A percentile compares a stretch with the other conserved stretches of the same genome.
Evolutionary conservation across 1,140 invertebrate genomes (phyloP).

Genomic region (Pseudoatta argentina): DNA sequence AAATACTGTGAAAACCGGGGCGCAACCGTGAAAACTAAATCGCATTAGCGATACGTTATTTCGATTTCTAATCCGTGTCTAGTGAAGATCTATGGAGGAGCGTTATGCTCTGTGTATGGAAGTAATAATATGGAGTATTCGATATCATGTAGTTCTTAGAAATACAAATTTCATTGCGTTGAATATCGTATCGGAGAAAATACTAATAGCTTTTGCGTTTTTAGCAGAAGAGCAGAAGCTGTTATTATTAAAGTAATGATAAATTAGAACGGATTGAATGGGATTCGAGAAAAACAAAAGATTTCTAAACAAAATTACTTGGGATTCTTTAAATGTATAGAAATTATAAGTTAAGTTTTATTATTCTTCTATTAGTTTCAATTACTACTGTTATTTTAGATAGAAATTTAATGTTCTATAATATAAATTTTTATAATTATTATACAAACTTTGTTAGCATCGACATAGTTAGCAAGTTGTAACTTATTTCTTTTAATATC

Average conservation of each 20-base stretch:
- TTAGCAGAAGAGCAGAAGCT: background rate
- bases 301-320: background rate
- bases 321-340: background rate
- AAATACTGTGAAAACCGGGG: conserved; percentile 5
- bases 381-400: background rate
- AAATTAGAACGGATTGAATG: background rate
- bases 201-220: background rate
- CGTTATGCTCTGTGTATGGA: background rate
- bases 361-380: background rate
- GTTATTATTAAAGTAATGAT: background rate
- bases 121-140: background rate
- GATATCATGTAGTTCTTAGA: background rate
- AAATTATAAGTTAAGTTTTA: background rate
- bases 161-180: background rate
- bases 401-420: background rate
- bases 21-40: conserved; percentile 37
- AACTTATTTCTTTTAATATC: background rate
- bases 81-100: background rate
- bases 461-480: background rate
- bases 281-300: background rate
- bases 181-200: background rate
- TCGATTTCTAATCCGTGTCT: conserved; percentile 34
- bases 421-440: background rate
- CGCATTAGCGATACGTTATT: background rate
- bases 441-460: background rate